A percentile compares a stretch with the other conserved stretches of the same genome.
phyloP scores from a whole-genome alignment of 2,113 vertebrate species.

The Dolichallabes microphthalmus region DNA sequence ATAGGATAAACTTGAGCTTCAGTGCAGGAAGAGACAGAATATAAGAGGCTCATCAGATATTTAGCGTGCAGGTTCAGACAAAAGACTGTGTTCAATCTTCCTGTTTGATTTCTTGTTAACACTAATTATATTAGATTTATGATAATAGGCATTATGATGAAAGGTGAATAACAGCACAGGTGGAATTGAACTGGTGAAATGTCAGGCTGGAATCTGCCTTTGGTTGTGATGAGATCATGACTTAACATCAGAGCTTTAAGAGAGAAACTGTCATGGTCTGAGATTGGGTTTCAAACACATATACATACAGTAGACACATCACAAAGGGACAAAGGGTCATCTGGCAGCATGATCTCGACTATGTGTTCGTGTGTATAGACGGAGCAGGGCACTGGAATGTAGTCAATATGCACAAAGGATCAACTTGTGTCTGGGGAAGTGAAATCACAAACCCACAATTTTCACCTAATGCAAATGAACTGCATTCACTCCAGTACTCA shows the following conservation, averaged over 20 bases:
- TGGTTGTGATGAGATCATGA: slow-evolving; percentile 49
- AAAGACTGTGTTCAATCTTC: slow-evolving; percentile 27
- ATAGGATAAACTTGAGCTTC: slow-evolving; percentile 15
- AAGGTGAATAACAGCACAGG: neutral
- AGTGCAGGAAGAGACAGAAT: slow-evolving; percentile 6
- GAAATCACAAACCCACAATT: slow-evolving; percentile 22
- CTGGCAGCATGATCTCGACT: slow-evolving; percentile 19
- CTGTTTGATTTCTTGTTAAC: neutral
- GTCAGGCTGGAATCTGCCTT: slow-evolving; percentile 30
- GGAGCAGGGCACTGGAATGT: slow-evolving; percentile 29
- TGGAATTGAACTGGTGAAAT: slow-evolving; percentile 9
- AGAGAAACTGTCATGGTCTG: slow-evolving; percentile 36
- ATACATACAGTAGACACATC: slow-evolving; percentile 27
- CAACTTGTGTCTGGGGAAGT: slow-evolving; percentile 37
- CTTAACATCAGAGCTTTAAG: slow-evolving; percentile 38
- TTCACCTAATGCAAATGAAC: neutral
- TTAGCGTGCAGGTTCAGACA: slow-evolving; percentile 31
- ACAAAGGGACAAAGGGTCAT: slow-evolving; percentile 37
- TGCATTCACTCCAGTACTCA: neutral
- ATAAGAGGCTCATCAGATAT: neutral
- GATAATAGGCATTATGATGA: neutral
- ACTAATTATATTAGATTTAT: neutral
- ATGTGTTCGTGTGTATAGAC: slow-evolving; percentile 10
- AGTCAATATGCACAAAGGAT: slow-evolving; percentile 31
- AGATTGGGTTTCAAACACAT: slow-evolving; percentile 47